These are phyloP conservation scores for Nothura maculosa DNA, from an alignment of 2,797 vertebrate genomes.

Conservation along the genomic window DNA sequence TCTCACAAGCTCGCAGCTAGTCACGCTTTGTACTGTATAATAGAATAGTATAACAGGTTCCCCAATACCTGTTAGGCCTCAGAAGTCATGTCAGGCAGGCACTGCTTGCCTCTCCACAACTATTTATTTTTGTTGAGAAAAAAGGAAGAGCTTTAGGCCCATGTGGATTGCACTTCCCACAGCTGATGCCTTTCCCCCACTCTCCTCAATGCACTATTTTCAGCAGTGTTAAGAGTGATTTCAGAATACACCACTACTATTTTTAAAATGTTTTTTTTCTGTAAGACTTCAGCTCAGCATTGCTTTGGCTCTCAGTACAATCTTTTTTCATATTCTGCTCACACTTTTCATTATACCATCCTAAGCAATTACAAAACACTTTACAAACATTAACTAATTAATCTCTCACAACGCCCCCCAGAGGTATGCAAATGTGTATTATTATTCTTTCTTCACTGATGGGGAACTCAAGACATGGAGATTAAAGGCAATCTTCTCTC, in stretches of 20 bases:
- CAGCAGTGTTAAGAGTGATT: not conserved
- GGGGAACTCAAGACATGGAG: not conserved
- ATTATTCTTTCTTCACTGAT: not conserved
- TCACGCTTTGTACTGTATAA: not conserved
- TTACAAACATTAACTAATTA: not conserved
- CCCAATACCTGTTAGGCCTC: not conserved
- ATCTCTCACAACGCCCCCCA: not conserved
- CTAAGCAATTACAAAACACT: not conserved
- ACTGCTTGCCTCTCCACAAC: not conserved
- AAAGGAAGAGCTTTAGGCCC: not conserved
- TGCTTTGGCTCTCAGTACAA: not conserved
- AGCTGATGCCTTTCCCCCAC: not conserved
- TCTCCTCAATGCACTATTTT: not conserved
- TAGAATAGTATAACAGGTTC: conserved; percentile 19
- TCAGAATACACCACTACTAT: not conserved
- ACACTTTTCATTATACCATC: not conserved
- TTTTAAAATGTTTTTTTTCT: not conserved
- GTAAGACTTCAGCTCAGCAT: not conserved
- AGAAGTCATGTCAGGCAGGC: not conserved
- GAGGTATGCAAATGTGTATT: not conserved
- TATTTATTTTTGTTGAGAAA: not conserved
- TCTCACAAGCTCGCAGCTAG: not conserved
- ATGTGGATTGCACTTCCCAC: rapidly evolving
- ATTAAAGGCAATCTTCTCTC: not conserved
- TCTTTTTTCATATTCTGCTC: not conserved